phyloP scores from a whole-genome alignment of 1,140 invertebrate genomes.

The Dinothrombium tinctorium region DNA sequence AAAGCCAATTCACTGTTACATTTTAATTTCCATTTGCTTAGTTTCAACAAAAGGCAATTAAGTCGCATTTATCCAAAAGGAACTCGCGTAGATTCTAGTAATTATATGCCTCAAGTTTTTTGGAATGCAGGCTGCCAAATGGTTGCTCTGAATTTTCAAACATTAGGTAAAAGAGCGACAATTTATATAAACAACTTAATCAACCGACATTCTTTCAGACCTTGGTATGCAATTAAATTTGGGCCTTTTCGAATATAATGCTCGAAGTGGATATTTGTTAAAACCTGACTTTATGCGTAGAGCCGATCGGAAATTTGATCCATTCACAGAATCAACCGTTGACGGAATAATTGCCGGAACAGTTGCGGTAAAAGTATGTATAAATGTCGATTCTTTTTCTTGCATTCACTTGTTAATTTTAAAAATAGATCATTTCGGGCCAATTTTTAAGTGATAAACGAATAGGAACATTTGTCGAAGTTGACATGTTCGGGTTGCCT shows the following conservation, averaged over 20 bases:
- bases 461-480: constrained; percentile 89
- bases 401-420: not conserved
- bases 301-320: constrained; percentile 77
- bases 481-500: constrained; percentile 95
- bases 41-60: constrained; percentile 96
- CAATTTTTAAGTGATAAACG: constrained; percentile 91
- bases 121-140: constrained; percentile 69
- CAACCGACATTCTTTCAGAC: too few relatives aligned
- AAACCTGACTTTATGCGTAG: constrained; percentile 98
- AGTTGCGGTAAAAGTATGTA: constrained; percentile 55
- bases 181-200: too few relatives aligned
- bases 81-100: constrained; percentile 91
- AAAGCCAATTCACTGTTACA: not conserved
- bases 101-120: constrained; percentile 92
- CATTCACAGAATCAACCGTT: constrained; percentile 96
- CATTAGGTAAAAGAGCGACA: constrained; percentile 4
- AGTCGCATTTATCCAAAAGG: constrained; percentile 96
- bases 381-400: not conserved
- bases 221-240: constrained; percentile 95
- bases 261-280: constrained; percentile 75
- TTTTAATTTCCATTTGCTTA: constrained; percentile 11
- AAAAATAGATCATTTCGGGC: constrained; percentile 36
- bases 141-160: constrained; percentile 99
- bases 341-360: constrained; percentile 97
- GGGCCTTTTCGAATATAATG: constrained; percentile 96